phyloP scores from a whole-genome alignment of 2,113 vertebrate species.

The Gorsachius goisagi region DNA sequence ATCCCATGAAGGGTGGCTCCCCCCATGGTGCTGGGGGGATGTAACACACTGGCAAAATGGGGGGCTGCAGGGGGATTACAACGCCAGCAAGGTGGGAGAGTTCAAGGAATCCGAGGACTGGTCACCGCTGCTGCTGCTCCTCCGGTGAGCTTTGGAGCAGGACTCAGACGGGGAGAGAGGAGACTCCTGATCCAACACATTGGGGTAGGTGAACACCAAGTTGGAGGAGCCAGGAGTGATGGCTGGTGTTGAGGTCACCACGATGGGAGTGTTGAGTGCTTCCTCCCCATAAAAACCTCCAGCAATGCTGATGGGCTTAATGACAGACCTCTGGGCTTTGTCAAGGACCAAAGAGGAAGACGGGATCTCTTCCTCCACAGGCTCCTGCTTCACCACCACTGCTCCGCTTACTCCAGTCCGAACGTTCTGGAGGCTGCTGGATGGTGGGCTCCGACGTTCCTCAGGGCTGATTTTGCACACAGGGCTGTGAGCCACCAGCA shows the following conservation, averaged over 20 bases:
- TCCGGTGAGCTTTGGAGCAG: constrained; percentile 97
- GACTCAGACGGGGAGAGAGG: constrained; percentile 95
- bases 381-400: constrained; percentile 93
- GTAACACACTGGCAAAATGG: constrained; percentile 63
- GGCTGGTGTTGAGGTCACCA: constrained; percentile 93
- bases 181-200: constrained; percentile 93
- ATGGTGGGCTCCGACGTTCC: constrained; percentile 79
- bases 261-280: constrained; percentile 96
- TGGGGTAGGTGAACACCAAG: constrained; percentile 98
- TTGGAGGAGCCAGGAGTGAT: constrained; percentile 90
- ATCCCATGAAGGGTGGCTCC: constrained; percentile 34
- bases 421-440: constrained; percentile 80
- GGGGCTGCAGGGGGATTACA: constrained; percentile 78
- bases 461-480: constrained; percentile 93
- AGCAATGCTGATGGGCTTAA: constrained; percentile 96
- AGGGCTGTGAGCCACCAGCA: constrained; percentile 95
- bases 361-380: constrained; percentile 81
- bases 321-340: constrained; percentile 92
- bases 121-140: constrained; percentile 98
- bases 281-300: constrained; percentile 89
- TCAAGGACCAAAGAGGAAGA: constrained; percentile 69
- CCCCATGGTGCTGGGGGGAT: constrained; percentile 31
- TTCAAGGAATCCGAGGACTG: constrained; percentile 99
- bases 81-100: constrained; percentile 95
- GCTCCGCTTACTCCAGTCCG: constrained; percentile 52